phyloP scores from a whole-genome alignment of 1,140 invertebrate genomes.

The Panagrolaimus sp. region DNA sequence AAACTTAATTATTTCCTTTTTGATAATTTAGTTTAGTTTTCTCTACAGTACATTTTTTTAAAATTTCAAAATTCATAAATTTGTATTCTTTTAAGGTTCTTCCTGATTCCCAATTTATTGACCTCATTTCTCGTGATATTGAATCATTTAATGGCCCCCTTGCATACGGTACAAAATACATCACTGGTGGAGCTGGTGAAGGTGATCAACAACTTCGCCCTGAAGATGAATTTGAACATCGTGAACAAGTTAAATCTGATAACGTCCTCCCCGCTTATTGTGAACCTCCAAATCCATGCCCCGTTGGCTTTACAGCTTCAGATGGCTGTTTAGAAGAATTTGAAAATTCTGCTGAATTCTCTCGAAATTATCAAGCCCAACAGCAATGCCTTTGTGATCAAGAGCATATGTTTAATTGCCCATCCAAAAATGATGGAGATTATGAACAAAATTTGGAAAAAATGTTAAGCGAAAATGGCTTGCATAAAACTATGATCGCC shows the following conservation, averaged over 20 bases:
- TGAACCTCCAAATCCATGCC: conserved; percentile 96
- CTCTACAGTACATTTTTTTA: conserved; percentile 7
- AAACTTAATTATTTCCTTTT: too few relatives aligned
- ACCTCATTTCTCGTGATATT: conserved; percentile 53
- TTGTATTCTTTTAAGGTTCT: conserved; percentile 30
- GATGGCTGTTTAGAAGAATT: conserved; percentile 86
- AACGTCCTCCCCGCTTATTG: conserved; percentile 90
- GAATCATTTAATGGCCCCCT: conserved; percentile 49
- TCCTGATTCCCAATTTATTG: conserved; percentile 54
- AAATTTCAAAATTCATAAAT: too few relatives aligned
- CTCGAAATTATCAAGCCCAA: conserved; percentile 81
- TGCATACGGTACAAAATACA: conserved; percentile 53
- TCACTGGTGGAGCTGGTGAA: conserved; percentile 69
- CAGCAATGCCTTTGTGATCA: conserved; percentile 95
- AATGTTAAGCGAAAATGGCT: conserved; percentile 56
- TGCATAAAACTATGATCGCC: conserved; percentile 71
- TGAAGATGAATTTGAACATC: conserved; percentile 66
- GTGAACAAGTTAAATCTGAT: conserved; percentile 75
- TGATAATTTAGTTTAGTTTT: background rate
- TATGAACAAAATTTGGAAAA: conserved; percentile 61
- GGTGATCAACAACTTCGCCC: conserved; percentile 69
- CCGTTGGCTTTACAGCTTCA: conserved; percentile 66
- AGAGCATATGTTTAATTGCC: conserved; percentile 87
- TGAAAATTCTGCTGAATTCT: conserved; percentile 90
- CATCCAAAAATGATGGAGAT: conserved; percentile 50